phyloP scores from a whole-genome alignment of 2,113 vertebrate genomes.

The Hassar affinis region DNA sequence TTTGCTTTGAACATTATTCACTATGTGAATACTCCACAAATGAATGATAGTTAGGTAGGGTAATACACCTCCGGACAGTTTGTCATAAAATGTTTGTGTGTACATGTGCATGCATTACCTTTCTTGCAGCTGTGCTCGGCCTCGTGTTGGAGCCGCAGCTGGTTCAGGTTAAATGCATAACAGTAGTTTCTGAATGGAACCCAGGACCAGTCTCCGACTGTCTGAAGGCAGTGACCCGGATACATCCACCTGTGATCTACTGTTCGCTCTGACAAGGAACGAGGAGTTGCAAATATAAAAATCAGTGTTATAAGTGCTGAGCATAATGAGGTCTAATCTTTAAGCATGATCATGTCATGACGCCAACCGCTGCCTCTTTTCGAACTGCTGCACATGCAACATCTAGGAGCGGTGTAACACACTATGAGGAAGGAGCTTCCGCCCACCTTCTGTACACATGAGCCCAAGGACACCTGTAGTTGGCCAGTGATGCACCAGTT shows the following conservation, averaged over 20 bases:
- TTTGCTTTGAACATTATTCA: too few species aligned
- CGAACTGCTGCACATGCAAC: too few species aligned
- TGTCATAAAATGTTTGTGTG: too few species aligned
- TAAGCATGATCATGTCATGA: not conserved
- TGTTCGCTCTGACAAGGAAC: slow-evolving; percentile 55
- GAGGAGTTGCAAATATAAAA: not conserved
- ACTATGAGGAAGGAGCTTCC: too few species aligned
- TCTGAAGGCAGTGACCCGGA: slow-evolving; percentile 82
- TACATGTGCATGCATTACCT: slow-evolving; percentile 68
- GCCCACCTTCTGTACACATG: too few species aligned
- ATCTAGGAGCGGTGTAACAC: too few species aligned
- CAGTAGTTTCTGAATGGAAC: slow-evolving; percentile 91
- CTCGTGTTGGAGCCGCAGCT: slow-evolving; percentile 80
- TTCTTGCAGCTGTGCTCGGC: slow-evolving; percentile 81
- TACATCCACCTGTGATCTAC: slow-evolving; percentile 75
- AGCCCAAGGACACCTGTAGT: too few species aligned
- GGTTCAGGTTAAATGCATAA: slow-evolving; percentile 92
- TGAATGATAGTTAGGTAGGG: not conserved
- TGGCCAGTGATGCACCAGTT: too few species aligned
- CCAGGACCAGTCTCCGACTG: slow-evolving; percentile 83
- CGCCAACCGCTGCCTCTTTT: too few species aligned
- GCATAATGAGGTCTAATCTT: not conserved
- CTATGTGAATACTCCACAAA: not conserved
- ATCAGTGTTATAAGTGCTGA: not conserved
- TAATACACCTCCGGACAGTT: too few species aligned